These are phyloP conservation scores for Patella caerulea DNA, from an alignment of 2,888 invertebrate genomes.

Conservation along the genomic window DNA sequence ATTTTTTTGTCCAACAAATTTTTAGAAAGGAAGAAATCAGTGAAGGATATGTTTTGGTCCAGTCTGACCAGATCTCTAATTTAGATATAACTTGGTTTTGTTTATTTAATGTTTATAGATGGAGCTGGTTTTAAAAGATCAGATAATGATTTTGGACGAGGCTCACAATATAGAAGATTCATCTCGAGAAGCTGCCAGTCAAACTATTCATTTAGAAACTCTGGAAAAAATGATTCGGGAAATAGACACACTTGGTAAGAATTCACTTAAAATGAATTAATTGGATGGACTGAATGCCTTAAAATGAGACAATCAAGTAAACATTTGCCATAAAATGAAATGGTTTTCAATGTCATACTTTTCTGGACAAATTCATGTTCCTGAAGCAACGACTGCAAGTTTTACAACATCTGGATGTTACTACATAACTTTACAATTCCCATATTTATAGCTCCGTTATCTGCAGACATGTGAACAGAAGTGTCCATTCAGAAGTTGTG, in stretches of 20 bases:
- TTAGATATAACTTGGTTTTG: neutral
- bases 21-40: too few relatives aligned
- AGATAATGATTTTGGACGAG: slow-evolving; percentile 84
- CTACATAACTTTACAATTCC: too few relatives aligned
- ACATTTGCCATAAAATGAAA: neutral
- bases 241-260: slow-evolving; percentile 65
- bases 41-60: too few relatives aligned
- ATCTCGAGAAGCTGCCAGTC: slow-evolving; percentile 79
- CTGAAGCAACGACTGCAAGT: too few relatives aligned
- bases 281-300: neutral
- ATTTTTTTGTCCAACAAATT: too few relatives aligned
- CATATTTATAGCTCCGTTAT: too few relatives aligned
- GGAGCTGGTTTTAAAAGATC: slow-evolving; percentile 77
- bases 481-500: too few relatives aligned
- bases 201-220: slow-evolving; percentile 74
- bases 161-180: slow-evolving; percentile 88
- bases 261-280: neutral
- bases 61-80: too few relatives aligned
- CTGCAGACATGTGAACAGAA: too few relatives aligned
- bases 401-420: too few relatives aligned
- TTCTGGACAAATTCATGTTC: too few relatives aligned
- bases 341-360: neutral
- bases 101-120: slow-evolving; percentile 73
- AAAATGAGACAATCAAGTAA: neutral
- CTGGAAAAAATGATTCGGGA: slow-evolving; percentile 74